Base-by-base conservation (phyloP, 2,888 invertebrate species). In the Sesia apiformis region DNA sequence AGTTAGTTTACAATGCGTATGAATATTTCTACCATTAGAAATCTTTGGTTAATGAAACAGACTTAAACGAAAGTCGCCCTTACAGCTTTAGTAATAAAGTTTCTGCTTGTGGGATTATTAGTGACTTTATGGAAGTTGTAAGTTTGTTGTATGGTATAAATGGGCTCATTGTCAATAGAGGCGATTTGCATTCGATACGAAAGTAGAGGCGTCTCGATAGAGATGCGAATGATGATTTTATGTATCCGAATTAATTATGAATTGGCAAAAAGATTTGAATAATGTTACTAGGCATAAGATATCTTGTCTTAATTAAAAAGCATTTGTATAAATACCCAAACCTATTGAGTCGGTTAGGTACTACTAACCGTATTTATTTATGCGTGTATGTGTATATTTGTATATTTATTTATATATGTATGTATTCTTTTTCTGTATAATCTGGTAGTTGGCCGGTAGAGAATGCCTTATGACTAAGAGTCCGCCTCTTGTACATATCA, bases 131-230 rank as follows among this genome's bases (percentile, higher is more conserved):
- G 23, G 46, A 4, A 46, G 4, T 4, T 23, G 23, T 23, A 23
- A n/a, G 38, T 63, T 69, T 63, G 71, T 64, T 51, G 61, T 55
- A 63, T 66, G 64, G 65, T 74, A 76, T 76, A 81, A 23, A 83
- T 79, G 78, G 74, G 78, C 77, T 83, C 84, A 87, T 88, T 88
- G 87, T 85, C 80, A 83, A 81, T 72, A 64, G 67, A 75, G 76
- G 72, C 69, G 81, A 88, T 88, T 87, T 82, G 87, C 87, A 88
- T 88, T 78, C 80, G 76, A 80, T 83, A 82, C 72, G 85, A 87
- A 85, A 85, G 81, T 79, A 53, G 70, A 78, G 76, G 77, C 75
- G 78, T 73, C 76, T 59, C 53, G 58, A 70, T 69, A 67, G 73
- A 76, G 74, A 81, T 80, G 75, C 69, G 72, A 76, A 75, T 70